Conservation (phyloP, 2,888 invertebrate genomes). For the Galeopsomyia nigrocyanea region DNA sequence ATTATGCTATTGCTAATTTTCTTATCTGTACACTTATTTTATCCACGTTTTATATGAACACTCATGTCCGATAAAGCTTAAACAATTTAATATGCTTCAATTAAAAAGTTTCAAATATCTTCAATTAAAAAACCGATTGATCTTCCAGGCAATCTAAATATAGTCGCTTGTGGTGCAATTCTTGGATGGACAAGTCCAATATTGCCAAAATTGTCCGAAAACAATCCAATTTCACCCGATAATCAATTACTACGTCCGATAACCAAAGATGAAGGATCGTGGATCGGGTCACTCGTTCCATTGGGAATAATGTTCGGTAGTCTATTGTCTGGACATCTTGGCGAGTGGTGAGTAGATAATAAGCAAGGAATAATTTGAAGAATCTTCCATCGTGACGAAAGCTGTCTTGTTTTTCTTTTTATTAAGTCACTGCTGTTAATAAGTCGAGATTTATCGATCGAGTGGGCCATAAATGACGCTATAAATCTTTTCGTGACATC, state of each 20-base stretch:
- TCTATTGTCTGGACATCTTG: constrained; percentile 77
- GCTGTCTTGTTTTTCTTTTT: constrained; percentile 1
- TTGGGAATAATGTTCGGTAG: constrained; percentile 80
- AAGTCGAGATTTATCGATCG: too few relatives aligned
- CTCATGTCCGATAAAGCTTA: too few relatives aligned
- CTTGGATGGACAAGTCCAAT: constrained; percentile 71
- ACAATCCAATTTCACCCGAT: constrained; percentile 49
- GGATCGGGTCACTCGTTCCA: constrained; percentile 81
- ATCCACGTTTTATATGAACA: too few relatives aligned
- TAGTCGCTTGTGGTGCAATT: constrained; percentile 69
- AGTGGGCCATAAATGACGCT: too few relatives aligned
- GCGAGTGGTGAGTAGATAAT: constrained; percentile 69
- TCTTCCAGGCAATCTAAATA: constrained; percentile 70
- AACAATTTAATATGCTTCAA: too few relatives aligned
- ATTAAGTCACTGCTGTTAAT: not conserved
- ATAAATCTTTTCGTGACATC: too few relatives aligned
- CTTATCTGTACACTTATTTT: too few relatives aligned
- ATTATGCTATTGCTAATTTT: too few relatives aligned
- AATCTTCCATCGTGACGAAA: too few relatives aligned
- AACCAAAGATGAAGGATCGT: constrained; percentile 74
- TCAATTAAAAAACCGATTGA: not conserved
- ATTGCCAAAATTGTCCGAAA: constrained; percentile 53
- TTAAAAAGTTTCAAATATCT: too few relatives aligned
- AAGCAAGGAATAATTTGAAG: not conserved
- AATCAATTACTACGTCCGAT: constrained; percentile 70